Conservation (phyloP, 2,113 vertebrate species). For the Sinocyclocheilus anshuiensis region DNA sequence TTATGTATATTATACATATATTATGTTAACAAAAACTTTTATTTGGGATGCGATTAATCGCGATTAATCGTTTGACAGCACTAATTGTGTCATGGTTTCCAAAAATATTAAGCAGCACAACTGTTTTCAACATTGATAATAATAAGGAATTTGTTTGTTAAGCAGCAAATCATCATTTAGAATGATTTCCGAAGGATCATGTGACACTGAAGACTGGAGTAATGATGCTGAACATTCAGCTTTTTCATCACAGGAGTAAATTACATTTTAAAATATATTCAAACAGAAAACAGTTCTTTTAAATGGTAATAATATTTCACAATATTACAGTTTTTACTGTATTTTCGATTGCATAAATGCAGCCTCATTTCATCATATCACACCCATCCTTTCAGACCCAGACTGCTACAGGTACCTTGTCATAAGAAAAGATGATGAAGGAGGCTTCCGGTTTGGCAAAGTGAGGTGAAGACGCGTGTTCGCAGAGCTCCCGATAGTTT, state of each 20-base stretch:
- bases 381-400: neutral
- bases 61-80: no score
- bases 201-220: neutral
- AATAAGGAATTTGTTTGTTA: neutral
- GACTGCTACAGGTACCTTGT: neutral
- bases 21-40: no score
- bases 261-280: neutral
- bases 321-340: neutral
- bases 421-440: neutral
- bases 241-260: neutral
- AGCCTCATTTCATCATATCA: neutral
- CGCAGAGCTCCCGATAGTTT: no score
- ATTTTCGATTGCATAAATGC: neutral
- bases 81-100: neutral
- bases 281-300: neutral
- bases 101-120: neutral
- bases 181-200: neutral
- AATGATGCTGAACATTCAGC: neutral
- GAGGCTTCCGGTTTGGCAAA: no score
- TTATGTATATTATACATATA: no score
- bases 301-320: neutral
- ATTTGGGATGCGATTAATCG: no score
- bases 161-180: neutral
- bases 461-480: no score
- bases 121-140: neutral